Base-by-base conservation (phyloP, 2,113 vertebrate genomes). In the Xiphophorus maculatus region DNA sequence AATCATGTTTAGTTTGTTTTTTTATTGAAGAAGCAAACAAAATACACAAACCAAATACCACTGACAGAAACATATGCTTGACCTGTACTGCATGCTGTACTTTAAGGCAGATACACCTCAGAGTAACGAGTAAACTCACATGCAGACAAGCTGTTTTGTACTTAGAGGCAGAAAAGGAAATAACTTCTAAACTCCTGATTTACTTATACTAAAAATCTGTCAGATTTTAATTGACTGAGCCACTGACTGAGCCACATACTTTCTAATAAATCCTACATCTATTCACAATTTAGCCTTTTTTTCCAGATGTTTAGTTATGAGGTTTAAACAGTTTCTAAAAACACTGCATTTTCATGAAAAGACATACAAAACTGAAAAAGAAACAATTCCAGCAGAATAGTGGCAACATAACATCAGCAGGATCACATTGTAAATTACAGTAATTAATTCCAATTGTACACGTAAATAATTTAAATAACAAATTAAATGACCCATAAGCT, bases 1-100 rank as follows among this genome's bases (percentile, higher is more conserved):
- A 10, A 25, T 5, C 11, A 33, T 17, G 48, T 77, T 58, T 82
- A 70, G 35, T 11, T 81, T 62, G 33, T 69, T 58, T 69, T 58
- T 87, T 91, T 89, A 89, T 88, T 83, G 74, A 30, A 81, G 71
- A 81, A 71, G 48, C 89, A 87, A 80, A 70, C 69, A 67, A 74
- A 85, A 85, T 3, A 63, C 44, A 80, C 69, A 82, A 81, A 82
- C 54, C 63, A 82, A 87, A 86, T 5, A 68, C 25, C 81, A 75
- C 73, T 17, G 77, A 76, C 70, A 33, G 73, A 25, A 77, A 88
- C 79, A 75, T 30, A 61, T 79, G 62, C 69, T 76, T 40, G 37
- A 83, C 80, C 27, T 76, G 60, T 77, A 74, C 73, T 76, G 80
- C 81, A 87, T 66, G 60, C 37, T 63, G 60, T 63, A 76, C 81